Conservation (phyloP, 2,888 invertebrate species). For the Mylabris sibirica region DNA sequence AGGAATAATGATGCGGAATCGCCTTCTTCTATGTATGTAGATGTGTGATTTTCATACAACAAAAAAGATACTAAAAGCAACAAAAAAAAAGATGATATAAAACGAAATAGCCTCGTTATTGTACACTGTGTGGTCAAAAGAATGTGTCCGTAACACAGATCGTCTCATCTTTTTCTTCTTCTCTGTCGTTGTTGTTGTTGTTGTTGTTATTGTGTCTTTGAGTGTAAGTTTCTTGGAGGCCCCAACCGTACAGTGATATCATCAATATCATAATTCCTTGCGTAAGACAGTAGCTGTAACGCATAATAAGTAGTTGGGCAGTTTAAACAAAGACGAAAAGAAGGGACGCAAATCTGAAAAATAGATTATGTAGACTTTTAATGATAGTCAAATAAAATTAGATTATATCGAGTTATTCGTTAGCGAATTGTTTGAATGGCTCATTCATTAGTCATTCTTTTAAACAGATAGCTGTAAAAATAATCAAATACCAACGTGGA, state of each 20-base stretch:
- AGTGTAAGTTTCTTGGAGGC: constrained; percentile 18
- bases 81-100: neutral
- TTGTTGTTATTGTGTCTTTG: constrained; percentile 4
- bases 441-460: constrained; percentile 55
- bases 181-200: neutral
- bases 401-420: too few relatives aligned
- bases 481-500: constrained; percentile 38
- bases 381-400: neutral
- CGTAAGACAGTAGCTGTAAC: constrained; percentile 57
- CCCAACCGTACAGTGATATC: constrained; percentile 53
- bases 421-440: constrained; percentile 52
- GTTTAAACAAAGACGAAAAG: constrained; percentile 6
- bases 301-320: constrained; percentile 45
- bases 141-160: constrained; percentile 11
- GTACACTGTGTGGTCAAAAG: constrained; percentile 10
- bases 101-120: constrained; percentile 32
- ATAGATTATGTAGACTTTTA: neutral
- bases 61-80: constrained; percentile 15
- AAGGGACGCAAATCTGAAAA: neutral
- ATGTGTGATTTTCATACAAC: constrained; percentile 35
- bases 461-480: constrained; percentile 53
- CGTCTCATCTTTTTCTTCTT: constrained; percentile 3
- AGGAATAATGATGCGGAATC: constrained; percentile 33
- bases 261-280: constrained; percentile 60
- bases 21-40: constrained; percentile 14